Base-by-base conservation (phyloP, 2,888 invertebrate species). In the Meloe dianella region DNA sequence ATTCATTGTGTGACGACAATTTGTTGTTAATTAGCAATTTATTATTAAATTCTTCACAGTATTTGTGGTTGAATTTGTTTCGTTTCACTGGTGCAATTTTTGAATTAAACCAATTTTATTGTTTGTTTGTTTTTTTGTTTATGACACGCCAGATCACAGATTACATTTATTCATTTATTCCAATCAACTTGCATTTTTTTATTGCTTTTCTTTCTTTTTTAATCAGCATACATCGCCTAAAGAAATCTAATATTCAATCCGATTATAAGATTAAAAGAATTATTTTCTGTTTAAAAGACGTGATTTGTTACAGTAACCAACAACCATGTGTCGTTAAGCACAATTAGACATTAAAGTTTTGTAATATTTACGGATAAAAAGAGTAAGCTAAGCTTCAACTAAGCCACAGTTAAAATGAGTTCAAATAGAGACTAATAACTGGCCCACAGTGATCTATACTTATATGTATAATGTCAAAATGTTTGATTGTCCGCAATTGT, bases 151-250 rank as follows among this genome's bases (percentile, higher is more conserved):
- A n/a, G n/a, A n/a, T n/a, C n/a, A n/a, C 57, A 67, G 58, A 63
- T 67, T 63, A 60, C 67, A 57, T 63, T 61, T 63, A 57, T 63
- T 47, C n/a, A 66, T 60, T 66, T 67, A 63, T 67, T 41, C 41
- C 17, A 41, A 41, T 17, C 17, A 12, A 12, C 10, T 12, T 17
- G 10, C 5, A 12, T 17, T 17, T 17, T 41, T 41, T 41, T 32
- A 32, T 7, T 32, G 7, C 32, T 32, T 5, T 32, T 5, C 7
- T 54, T 27, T 14, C 27, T 27, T 1, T 54, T n/a, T 54, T 14
- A 54, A 54, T 14, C 14, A 54, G n/a, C 14, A 54, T 5, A 1
- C 14, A 27, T 27, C 14, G 54, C 54, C n/a, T 27, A 32, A 24
- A 60, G 57, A 64, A 63, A 57, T 66, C 56, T 66, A 35, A 51